Base-by-base conservation (phyloP, 2,888 invertebrate genomes). In the Anodontia alba region DNA sequence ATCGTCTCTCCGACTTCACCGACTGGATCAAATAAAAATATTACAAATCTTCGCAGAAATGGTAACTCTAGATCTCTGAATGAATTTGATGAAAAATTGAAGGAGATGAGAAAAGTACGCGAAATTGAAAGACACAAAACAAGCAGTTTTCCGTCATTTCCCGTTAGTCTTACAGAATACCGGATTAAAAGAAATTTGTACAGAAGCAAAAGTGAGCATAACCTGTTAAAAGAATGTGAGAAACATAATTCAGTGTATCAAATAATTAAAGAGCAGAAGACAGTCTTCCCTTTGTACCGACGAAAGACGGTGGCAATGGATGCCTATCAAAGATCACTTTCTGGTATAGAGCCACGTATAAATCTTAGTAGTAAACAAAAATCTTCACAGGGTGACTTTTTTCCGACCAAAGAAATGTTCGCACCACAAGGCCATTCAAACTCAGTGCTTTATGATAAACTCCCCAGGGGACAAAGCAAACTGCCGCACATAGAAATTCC, bases 171-270 rank as follows among this genome's bases (percentile, higher is more conserved):
- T 1, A 20, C 62, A 31, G 62, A 62, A 33, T 62, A 33, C 20
- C 33, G 62, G 20, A 62, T 62, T 8, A 62, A 62, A 33, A 62
- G 62, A 62, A 62, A 62, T 33, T 23, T 62, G 17, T 62, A 62
- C 62, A 31, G 62, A 62, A 62, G 33, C 5, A 20, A 29, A 33
- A 62, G 62, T 62, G 62, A 62, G 20, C 62, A 62, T 33, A 62
- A 62, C 20, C 20, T 62, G 33, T 23, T 62, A n/a, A 62, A 62
- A 62, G 17, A 62, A 33, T 62, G 33, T 62, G 33, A 62, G 33
- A 31, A 62, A 62, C 31, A 31, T 7, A 62, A 20, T 33, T 17
- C 62, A 8, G 17, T 33, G 10, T 62, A 33, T 33, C 31, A 62
- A 33, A 62, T 62, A 33, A 62, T 29, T 33, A 62, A 62, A 7